These are phyloP conservation scores for Leucophenga maculata DNA, from an alignment of 2,888 invertebrate genomes.

Conservation along the genomic window DNA sequence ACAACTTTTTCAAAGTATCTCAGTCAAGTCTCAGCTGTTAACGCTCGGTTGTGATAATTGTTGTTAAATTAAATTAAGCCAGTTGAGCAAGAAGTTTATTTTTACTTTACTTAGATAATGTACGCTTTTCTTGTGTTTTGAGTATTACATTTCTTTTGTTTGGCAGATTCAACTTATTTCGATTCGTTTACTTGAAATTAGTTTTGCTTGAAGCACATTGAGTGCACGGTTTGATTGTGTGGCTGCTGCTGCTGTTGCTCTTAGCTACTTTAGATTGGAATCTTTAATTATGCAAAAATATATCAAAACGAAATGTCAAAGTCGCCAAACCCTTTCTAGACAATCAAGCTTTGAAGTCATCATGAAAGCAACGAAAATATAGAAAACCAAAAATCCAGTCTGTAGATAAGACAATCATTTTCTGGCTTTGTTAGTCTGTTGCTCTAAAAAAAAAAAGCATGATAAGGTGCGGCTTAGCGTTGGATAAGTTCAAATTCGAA, in stretches of 20 bases:
- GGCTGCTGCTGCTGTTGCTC: neutral
- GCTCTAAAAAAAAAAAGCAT: too few species aligned
- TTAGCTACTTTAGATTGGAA: neutral
- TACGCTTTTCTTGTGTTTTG: neutral
- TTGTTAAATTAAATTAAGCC: conserved; percentile 7
- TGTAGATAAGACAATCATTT: neutral
- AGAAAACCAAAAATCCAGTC: neutral
- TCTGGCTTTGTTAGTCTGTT: too few species aligned
- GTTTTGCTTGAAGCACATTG: too few species aligned
- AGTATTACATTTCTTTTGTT: neutral
- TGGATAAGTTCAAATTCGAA: too few species aligned
- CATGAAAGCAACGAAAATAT: neutral
- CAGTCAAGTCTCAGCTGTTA: neutral
- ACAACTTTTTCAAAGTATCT: neutral
- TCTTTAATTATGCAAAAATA: conserved; percentile 18
- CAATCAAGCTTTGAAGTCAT: neutral
- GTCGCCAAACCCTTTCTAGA: neutral
- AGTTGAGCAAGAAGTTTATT: conserved; percentile 5
- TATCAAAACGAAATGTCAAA: conserved; percentile 14
- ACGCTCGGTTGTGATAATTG: neutral
- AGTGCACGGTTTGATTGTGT: too few species aligned
- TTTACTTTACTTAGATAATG: neutral
- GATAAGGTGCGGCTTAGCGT: too few species aligned
- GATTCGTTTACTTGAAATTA: neutral
- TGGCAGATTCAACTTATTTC: neutral